These are phyloP conservation scores for Grammomys surdaster DNA, from an alignment of 2,113 vertebrate species.

Conservation along the genomic window DNA sequence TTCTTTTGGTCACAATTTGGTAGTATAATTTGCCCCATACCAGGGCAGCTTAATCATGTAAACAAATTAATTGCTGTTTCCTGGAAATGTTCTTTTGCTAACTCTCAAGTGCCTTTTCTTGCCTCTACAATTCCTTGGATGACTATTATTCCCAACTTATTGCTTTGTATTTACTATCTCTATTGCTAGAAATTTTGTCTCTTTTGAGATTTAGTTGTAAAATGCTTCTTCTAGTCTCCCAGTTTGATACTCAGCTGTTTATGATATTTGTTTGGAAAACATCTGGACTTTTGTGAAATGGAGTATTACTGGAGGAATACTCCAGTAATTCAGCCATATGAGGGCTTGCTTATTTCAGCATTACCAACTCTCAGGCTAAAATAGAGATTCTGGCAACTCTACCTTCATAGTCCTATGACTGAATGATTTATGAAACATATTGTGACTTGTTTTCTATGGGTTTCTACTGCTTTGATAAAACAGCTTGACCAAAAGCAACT, in stretches of 20 bases:
- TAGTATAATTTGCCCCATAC: neutral
- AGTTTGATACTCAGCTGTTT: too few species aligned
- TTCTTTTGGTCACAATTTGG: neutral
- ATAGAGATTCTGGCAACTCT: neutral
- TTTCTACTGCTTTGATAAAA: neutral
- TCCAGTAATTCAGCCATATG: neutral
- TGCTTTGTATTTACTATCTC: neutral
- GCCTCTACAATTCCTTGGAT: neutral
- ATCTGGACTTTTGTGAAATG: neutral
- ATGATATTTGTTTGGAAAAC: neutral
- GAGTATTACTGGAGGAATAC: neutral
- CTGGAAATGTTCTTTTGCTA: neutral
- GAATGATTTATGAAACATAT: neutral
- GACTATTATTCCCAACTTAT: too few species aligned
- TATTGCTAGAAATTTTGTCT: neutral
- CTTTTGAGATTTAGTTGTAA: neutral
- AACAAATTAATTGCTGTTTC: neutral
- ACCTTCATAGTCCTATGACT: neutral
- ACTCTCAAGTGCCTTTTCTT: neutral
- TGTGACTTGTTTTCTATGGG: neutral
- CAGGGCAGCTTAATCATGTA: neutral
- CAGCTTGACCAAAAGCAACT: neutral
- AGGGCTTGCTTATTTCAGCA: neutral
- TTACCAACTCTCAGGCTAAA: neutral
- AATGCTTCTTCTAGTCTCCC: neutral